Evolutionary conservation across 2,797 vertebrate species (phyloP).

Genomic region (Betta splendens): DNA sequence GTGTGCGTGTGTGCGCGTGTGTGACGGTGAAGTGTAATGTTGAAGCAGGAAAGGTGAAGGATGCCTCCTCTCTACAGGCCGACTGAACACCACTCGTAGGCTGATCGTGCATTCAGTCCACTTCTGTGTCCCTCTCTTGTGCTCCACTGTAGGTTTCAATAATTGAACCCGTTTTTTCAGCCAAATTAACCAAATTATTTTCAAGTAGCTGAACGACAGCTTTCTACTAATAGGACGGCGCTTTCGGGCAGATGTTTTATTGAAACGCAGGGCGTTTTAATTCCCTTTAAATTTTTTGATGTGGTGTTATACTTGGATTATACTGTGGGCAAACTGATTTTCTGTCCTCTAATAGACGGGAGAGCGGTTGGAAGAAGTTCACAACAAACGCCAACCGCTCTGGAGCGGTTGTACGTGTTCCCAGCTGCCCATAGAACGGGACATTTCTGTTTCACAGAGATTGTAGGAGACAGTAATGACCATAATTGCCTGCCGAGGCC

Average conservation of each 20-base stretch:
- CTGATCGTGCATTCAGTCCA: slow-evolving; percentile 56
- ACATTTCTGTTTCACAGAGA: slow-evolving; percentile 59
- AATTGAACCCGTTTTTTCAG: slow-evolving; percentile 68
- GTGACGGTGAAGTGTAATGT: slow-evolving; percentile 25
- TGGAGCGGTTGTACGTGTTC: slow-evolving; percentile 50
- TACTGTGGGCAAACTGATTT: slow-evolving; percentile 63
- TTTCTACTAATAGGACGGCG: slow-evolving; percentile 61
- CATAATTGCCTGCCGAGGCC: slow-evolving; percentile 66
- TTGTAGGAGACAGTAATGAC: slow-evolving; percentile 68
- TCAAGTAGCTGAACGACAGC: slow-evolving; percentile 64
- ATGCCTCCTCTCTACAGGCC: slow-evolving; percentile 33
- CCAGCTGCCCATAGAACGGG: slow-evolving; percentile 35
- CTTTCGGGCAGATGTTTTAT: slow-evolving; percentile 72
- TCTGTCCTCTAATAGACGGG: slow-evolving; percentile 49
- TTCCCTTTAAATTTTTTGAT: slow-evolving; percentile 71
- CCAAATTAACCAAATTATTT: slow-evolving; percentile 73
- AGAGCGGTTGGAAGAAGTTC: slow-evolving; percentile 56
- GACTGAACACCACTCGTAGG: slow-evolving; percentile 15
- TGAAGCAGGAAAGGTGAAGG: slow-evolving; percentile 47
- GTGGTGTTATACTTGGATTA: slow-evolving; percentile 71
- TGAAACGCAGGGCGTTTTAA: slow-evolving; percentile 71
- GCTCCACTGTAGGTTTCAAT: slow-evolving; percentile 36
- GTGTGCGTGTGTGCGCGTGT: slow-evolving; percentile 6
- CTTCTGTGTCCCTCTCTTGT: slow-evolving; percentile 42
- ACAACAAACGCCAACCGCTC: slow-evolving; percentile 53